phyloP scores from a whole-genome alignment of 1,140 invertebrate species.

The Heliconius nattereri region DNA sequence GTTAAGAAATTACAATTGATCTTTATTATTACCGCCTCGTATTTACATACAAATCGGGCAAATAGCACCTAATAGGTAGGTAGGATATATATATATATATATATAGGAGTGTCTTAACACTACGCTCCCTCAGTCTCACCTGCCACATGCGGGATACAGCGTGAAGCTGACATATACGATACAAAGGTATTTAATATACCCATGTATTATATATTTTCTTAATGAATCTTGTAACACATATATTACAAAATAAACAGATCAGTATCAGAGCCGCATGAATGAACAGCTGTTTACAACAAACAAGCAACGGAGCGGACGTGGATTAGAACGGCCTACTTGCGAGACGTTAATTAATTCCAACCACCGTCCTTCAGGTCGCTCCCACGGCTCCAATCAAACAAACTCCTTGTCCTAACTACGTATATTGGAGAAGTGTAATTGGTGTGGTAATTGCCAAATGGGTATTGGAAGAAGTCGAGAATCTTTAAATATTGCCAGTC shows the following conservation, averaged over 20 bases:
- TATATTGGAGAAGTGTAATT: constrained; percentile 28
- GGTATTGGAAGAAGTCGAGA: background rate
- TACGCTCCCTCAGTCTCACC: too few relatives aligned
- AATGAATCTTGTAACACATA: constrained; percentile 2
- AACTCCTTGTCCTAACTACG: constrained; percentile 28
- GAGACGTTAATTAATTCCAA: constrained; percentile 52
- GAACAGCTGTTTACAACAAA: constrained; percentile 30
- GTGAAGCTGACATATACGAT: too few relatives aligned
- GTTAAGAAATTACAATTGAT: too few relatives aligned
- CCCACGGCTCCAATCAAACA: constrained; percentile 41
- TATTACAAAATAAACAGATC: constrained; percentile 25
- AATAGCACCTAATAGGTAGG: too few relatives aligned
- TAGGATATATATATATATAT: too few relatives aligned
- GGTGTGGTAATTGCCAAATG: constrained; percentile 13
- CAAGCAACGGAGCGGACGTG: constrained; percentile 38
- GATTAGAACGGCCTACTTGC: constrained; percentile 46
- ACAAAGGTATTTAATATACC: background rate
- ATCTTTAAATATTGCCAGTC: too few relatives aligned
- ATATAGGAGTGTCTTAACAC: too few relatives aligned
- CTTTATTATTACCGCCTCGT: too few relatives aligned
- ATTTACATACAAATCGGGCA: too few relatives aligned
- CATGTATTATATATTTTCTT: too few relatives aligned
- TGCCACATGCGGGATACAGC: too few relatives aligned
- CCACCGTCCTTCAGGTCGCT: constrained; percentile 47
- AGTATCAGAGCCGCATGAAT: constrained; percentile 36